Percentiles rank a stretch among this genome's conserved stretches.
These are phyloP conservation scores for Corythornis leucogaster DNA, from an alignment of 2,797 vertebrate species.

Conservation along the genomic window DNA sequence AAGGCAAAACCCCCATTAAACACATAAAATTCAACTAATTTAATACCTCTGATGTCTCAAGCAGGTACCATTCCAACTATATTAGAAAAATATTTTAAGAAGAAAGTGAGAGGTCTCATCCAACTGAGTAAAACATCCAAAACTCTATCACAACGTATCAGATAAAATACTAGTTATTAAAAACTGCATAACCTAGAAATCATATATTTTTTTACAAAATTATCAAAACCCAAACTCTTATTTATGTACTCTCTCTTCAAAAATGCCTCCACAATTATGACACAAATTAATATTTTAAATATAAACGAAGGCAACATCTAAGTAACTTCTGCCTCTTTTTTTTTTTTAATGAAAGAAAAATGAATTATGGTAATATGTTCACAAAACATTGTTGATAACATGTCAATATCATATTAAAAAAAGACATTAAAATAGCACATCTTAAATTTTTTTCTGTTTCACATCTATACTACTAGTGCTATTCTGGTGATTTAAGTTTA, in stretches of 20 bases:
- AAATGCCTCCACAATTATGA: neutral
- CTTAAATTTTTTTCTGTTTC: neutral
- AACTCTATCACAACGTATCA: neutral
- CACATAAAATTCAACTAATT: neutral
- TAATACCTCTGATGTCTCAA: neutral
- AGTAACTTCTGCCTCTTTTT: neutral
- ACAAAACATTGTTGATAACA: neutral
- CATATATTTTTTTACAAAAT: neutral
- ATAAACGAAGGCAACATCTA: neutral
- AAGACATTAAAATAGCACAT: neutral
- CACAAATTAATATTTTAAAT: neutral
- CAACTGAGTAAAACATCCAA: neutral
- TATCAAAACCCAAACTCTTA: neutral
- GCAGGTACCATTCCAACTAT: neutral
- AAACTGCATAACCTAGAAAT: neutral
- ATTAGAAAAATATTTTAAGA: neutral
- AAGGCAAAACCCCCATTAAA: neutral
- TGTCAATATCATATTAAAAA: neutral
- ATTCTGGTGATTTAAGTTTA: neutral
- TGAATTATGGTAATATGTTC: neutral
- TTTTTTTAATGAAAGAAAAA: neutral
- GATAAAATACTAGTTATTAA: neutral
- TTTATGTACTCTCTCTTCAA: neutral
- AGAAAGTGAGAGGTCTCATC: neutral
- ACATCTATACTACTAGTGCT: neutral